Base-by-base conservation (phyloP, 1,140 invertebrate genomes). In the Melanaphis sacchari region DNA sequence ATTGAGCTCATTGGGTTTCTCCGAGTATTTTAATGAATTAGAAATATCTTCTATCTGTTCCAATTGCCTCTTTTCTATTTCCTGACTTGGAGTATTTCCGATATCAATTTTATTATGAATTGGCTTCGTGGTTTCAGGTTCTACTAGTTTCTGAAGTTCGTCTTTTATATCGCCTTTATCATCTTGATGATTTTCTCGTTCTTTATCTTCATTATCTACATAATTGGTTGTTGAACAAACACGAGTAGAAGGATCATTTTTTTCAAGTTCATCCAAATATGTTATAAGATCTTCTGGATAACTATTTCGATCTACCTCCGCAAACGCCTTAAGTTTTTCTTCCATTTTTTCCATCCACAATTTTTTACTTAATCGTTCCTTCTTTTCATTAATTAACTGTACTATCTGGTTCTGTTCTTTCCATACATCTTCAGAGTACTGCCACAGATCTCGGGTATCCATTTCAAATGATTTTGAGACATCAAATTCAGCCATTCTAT, bases 1-100 rank as follows among this genome's bases (percentile, higher is more conserved):
- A 95, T 97, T 97, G 0, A 97, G 95, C 94, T 97, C 96, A 0
- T 96, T 95, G 93, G 95, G 95, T n/a, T 94, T 94, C 87, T 95
- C 94, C 24, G 94, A 94, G 18, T 95, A 94, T 43, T 94, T 95
- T 4, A 96, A 94, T 9, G 94, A 94, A 36, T 94, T 93, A 0
- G 95, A 94, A 21, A 95, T 94, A 9, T 95, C 94, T 84, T 94
- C 94, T 93, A 95, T 95, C 4, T 95, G 93, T 87, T 95, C 94
- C 91, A 95, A 95, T 94, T 95, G 94, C 49, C 7, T 95, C 94
- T 54, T 95, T 95, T 26, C 52, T 1, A 87, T 93, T 93, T 54
- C 43, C 36, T 41, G 0, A 94, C 94, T 54, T 94, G 95, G 49
- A 94, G 94, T 22, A 94, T 91, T 1, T 94, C 94, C 11, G 94